Evolutionary conservation across 1,140 invertebrate genomes (phyloP).

Genomic region (Periplaneta americana): DNA sequence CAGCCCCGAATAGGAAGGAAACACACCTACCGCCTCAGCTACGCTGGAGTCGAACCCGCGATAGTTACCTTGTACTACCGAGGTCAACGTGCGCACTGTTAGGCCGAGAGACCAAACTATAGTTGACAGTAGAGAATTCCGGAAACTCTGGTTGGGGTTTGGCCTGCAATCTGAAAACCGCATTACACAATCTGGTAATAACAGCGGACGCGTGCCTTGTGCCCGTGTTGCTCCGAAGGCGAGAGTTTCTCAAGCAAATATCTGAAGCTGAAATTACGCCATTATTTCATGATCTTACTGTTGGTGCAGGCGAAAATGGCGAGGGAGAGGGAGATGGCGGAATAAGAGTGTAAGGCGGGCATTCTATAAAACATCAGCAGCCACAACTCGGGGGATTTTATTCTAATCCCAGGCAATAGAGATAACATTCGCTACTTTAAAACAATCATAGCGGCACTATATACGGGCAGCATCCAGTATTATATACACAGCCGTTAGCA

Average conservation of each 20-base stretch:
- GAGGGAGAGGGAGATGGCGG: neutral
- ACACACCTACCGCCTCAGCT: no score
- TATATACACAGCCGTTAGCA: constrained; percentile 8
- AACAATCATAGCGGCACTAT: constrained; percentile 10
- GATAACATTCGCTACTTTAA: constrained; percentile 16
- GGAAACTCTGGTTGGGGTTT: no score
- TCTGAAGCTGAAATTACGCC: neutral
- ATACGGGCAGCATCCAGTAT: neutral
- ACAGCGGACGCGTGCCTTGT: no score
- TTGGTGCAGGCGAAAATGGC: neutral
- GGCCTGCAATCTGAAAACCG: no score
- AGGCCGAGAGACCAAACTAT: no score
- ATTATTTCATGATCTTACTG: neutral
- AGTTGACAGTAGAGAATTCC: no score
- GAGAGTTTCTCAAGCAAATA: neutral
- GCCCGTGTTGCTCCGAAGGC: neutral
- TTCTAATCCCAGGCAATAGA: constrained; percentile 17
- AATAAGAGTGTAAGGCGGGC: neutral
- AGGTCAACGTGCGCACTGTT: no score
- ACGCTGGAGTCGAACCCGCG: no score
- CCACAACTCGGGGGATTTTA: constrained; percentile 14
- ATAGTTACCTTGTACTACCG: no score
- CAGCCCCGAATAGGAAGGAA: no score
- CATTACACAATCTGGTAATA: no score
- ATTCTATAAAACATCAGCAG: neutral